Conservation (phyloP, 2,797 vertebrate species). For the Enteromius anoplus region DNA sequence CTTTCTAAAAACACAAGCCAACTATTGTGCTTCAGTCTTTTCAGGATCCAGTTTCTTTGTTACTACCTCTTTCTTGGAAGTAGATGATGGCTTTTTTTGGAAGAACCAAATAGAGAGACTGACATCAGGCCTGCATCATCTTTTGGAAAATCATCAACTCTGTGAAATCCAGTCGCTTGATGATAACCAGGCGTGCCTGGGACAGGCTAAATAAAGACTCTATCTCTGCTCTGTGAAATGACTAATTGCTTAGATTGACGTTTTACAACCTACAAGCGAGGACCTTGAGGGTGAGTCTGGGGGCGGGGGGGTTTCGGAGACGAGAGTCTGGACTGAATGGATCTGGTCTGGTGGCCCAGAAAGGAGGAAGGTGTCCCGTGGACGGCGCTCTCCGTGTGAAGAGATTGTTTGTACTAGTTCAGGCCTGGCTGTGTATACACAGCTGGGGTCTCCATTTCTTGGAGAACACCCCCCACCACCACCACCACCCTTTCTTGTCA, state of each 20-base stretch:
- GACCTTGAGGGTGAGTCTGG: neutral
- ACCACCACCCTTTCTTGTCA: conserved; percentile 61
- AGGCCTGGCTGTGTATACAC: conserved; percentile 74
- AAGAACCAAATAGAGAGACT: conserved; percentile 15
- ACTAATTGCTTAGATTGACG: neutral
- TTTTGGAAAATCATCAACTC: conserved; percentile 16
- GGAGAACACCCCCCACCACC: conserved; percentile 34
- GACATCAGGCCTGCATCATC: conserved; percentile 20
- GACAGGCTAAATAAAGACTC: conserved; percentile 10
- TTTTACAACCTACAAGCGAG: conserved; percentile 7
- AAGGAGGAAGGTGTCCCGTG: conserved; percentile 56
- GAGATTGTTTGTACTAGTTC: conserved; percentile 67
- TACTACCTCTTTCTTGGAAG: conserved; percentile 32
- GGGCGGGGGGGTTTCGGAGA: neutral
- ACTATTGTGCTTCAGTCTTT: conserved; percentile 4
- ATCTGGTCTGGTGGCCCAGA: conserved; percentile 30
- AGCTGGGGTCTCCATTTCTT: conserved; percentile 79
- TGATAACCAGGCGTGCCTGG: conserved; percentile 20
- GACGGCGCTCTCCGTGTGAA: conserved; percentile 58
- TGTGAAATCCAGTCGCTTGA: conserved; percentile 32
- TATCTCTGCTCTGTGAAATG: neutral
- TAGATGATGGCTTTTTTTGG: conserved; percentile 32
- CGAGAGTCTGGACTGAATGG: neutral
- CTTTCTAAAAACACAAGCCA: conserved; percentile 10
- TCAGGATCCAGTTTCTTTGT: conserved; percentile 18